phyloP scores from a whole-genome alignment of 2,113 vertebrate genomes.

The Scatophagus argus region DNA sequence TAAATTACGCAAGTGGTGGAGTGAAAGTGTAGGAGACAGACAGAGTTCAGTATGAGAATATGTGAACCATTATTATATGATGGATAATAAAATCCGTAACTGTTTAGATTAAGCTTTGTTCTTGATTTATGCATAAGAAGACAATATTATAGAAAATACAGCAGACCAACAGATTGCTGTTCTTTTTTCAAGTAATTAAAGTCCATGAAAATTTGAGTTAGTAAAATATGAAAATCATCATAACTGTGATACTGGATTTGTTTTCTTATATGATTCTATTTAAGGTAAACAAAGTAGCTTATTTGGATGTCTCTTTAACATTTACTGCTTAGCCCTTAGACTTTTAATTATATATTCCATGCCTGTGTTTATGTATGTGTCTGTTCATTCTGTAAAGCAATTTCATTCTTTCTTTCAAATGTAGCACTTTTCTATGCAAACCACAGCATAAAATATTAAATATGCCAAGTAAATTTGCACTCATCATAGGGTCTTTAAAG shows the following conservation, averaged over 20 bases:
- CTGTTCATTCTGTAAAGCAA: too few relatives aligned
- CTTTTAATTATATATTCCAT: neutral
- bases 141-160: neutral
- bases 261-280: neutral
- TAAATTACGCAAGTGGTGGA: neutral
- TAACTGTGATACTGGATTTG: neutral
- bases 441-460: too few relatives aligned
- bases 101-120: neutral
- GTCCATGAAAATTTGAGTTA: too few relatives aligned
- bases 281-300: neutral
- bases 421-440: constrained; percentile 3
- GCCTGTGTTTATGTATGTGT: neutral
- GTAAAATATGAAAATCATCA: neutral
- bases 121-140: neutral
- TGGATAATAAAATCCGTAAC: neutral
- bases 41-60: neutral
- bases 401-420: neutral
- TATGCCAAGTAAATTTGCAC: neutral
- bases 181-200: too few relatives aligned
- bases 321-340: neutral
- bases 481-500: neutral
- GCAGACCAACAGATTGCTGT: neutral
- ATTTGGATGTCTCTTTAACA: too few relatives aligned
- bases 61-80: neutral
- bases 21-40: neutral